Evolutionary conservation across 2,888 invertebrate genomes (phyloP).

Genomic region (Siphlonurus alternatus): DNA sequence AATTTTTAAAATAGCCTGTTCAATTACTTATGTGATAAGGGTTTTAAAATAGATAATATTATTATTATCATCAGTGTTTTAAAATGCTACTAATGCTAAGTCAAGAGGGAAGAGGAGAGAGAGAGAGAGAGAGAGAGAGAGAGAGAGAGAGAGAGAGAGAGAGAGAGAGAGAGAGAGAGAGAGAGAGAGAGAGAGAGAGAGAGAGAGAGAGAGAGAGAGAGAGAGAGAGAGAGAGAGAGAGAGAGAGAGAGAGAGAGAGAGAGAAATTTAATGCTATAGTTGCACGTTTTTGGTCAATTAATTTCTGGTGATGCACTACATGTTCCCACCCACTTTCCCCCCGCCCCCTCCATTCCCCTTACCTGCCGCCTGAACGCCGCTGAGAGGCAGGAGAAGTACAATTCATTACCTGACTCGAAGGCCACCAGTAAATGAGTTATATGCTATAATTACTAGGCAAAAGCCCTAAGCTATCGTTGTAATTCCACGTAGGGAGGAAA

Average conservation of each 20-base stretch:
- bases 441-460: neutral
- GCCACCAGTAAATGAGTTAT: neutral
- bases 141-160: too few relatives aligned
- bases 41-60: neutral
- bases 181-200: too few relatives aligned
- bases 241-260: too few relatives aligned
- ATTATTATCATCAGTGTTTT: neutral
- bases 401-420: neutral
- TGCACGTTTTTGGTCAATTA: too few relatives aligned
- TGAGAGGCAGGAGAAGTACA: neutral
- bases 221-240: too few relatives aligned
- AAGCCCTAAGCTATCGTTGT: neutral
- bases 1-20: neutral
- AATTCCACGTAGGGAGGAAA: neutral
- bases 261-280: too few relatives aligned
- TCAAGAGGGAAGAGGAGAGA: neutral
- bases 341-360: too few relatives aligned
- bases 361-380: too few relatives aligned
- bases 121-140: neutral
- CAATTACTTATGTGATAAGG: neutral
- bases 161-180: too few relatives aligned
- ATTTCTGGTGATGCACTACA: too few relatives aligned
- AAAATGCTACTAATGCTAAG: neutral
- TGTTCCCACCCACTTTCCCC: too few relatives aligned
- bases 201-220: too few relatives aligned